These are phyloP conservation scores for Enteromius mattozi DNA, from an alignment of 2,797 vertebrate species.

Conservation along the genomic window DNA sequence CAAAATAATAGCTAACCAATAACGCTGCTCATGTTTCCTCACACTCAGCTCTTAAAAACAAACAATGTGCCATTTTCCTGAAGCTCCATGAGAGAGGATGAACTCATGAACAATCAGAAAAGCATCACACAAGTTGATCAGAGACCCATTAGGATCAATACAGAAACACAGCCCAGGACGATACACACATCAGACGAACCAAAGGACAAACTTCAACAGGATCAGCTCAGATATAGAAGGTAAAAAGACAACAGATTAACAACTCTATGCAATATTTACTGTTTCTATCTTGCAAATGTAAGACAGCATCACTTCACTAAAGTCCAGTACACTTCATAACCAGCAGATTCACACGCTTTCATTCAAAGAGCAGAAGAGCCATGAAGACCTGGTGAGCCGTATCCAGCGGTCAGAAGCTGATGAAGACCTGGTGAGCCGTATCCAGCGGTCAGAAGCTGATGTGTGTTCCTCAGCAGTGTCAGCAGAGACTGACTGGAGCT, in stretches of 20 bases:
- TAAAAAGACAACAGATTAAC: not conserved
- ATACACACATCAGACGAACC: not conserved
- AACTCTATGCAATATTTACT: not conserved
- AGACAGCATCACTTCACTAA: not conserved
- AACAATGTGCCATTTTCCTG: not conserved
- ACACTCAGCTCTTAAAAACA: not conserved
- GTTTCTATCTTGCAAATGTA: not conserved
- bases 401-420: not conserved
- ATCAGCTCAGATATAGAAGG: not conserved
- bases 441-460: not conserved
- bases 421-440: not conserved
- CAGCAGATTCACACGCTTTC: not conserved
- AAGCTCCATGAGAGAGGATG: not conserved
- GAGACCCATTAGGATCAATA: fast-evolving
- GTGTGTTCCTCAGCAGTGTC: not conserved
- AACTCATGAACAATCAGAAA: not conserved
- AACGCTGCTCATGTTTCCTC: no score
- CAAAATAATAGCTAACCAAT: not conserved
- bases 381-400: not conserved
- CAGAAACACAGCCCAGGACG: no score
- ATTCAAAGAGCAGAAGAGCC: not conserved
- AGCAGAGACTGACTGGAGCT: not conserved
- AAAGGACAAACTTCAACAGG: not conserved
- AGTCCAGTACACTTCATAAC: not conserved
- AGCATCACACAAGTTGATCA: not conserved